These are phyloP conservation scores for Aquatica leii DNA, from an alignment of 2,888 invertebrate genomes.

Conservation along the genomic window DNA sequence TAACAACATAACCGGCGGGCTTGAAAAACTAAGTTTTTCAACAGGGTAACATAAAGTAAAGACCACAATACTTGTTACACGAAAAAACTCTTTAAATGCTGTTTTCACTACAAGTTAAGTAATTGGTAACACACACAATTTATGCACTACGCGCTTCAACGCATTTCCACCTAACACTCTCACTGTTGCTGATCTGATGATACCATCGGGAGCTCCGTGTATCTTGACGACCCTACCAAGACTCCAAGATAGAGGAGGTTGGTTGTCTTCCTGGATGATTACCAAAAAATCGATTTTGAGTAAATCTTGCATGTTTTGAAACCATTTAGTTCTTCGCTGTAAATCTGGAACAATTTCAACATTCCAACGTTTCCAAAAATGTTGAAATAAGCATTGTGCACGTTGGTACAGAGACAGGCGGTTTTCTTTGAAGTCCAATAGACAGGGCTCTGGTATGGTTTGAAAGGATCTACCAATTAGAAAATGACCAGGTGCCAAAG, in stretches of 20 bases:
- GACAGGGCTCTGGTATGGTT: background rate
- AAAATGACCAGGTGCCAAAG: background rate
- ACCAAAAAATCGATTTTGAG: constrained; percentile 1
- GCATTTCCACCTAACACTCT: background rate
- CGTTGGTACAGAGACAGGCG: background rate
- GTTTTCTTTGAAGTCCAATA: background rate
- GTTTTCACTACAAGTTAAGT: background rate
- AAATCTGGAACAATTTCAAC: background rate
- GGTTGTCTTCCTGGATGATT: constrained; percentile 5
- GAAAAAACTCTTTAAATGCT: background rate
- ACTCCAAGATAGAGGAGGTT: background rate
- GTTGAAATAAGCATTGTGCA: background rate
- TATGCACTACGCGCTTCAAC: background rate
- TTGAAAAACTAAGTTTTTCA: background rate
- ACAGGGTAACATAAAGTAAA: background rate
- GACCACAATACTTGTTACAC: background rate
- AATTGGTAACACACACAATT: background rate
- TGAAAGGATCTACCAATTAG: constrained; percentile 1
- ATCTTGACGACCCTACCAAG: background rate
- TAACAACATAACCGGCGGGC: constrained; percentile 3
- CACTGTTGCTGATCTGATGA: background rate
- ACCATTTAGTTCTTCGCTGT: background rate
- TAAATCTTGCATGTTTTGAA: background rate
- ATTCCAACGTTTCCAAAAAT: background rate
- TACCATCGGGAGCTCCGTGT: background rate